Evolutionary conservation across 2,113 vertebrate genomes (phyloP).

Genomic region (Marmota monax): DNA sequence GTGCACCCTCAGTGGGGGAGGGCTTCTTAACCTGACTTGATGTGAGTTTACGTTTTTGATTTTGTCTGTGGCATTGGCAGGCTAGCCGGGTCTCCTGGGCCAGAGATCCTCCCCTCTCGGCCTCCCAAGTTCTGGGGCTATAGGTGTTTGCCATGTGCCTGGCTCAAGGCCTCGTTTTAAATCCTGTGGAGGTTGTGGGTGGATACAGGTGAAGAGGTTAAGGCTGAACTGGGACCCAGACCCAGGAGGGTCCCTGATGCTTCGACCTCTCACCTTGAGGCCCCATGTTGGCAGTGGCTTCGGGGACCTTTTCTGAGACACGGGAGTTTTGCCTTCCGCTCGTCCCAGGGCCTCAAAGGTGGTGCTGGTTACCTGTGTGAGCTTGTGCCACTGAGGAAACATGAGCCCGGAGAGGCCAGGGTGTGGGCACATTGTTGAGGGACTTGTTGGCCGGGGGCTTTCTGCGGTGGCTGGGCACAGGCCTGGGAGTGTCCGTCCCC

Average conservation of each 20-base stretch:
- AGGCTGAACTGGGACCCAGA: neutral
- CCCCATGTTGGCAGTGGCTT: fast-evolving
- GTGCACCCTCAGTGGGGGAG: fast-evolving
- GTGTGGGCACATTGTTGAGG: fast-evolving
- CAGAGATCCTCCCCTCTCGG: neutral
- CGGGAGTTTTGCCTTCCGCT: neutral
- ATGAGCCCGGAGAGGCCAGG: neutral
- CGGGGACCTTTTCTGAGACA: neutral
- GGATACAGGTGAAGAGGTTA: fast-evolving
- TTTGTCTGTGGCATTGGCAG: neutral
- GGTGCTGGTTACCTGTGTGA: neutral
- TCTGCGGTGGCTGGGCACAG: neutral
- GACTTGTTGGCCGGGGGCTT: neutral
- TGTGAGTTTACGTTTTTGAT: too few relatives aligned
- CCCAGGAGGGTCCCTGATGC: neutral
- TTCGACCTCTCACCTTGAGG: neutral
- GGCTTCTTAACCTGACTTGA: neutral
- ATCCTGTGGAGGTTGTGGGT: neutral
- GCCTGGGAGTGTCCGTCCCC: neutral
- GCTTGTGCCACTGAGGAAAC: too few relatives aligned
- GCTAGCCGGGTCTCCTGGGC: neutral
- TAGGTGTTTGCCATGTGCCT: too few relatives aligned
- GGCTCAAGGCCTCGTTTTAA: neutral
- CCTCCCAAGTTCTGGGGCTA: neutral
- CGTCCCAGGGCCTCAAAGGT: neutral